Percentiles rank a stretch among this genome's conserved stretches.
Evolutionary conservation across 2,888 invertebrate genomes (phyloP).

Genomic region (Tuberolachnus salignus): DNA sequence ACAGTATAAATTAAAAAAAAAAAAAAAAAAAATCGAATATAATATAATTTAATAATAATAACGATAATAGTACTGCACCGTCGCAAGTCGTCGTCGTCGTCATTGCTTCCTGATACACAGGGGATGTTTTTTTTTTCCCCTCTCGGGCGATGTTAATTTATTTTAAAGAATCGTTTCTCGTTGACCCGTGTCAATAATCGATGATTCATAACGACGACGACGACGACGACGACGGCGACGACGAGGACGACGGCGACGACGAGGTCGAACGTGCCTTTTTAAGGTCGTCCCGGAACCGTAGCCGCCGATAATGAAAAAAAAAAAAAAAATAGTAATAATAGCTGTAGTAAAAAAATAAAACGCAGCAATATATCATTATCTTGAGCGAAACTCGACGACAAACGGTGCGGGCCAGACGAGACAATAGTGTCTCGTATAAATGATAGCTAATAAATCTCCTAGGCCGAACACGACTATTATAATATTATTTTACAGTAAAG

Average conservation of each 20-base stretch:
- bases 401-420: background rate
- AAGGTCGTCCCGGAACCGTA: background rate
- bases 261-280: background rate
- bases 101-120: background rate
- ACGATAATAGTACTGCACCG: background rate
- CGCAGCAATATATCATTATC: background rate
- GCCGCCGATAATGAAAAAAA: too few relatives aligned
- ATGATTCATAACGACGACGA: background rate
- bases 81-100: too few relatives aligned
- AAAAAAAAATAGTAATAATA: background rate
- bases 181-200: slow-evolving; percentile 2
- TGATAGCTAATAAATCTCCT: slow-evolving; percentile 34
- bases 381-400: background rate
- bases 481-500: too few relatives aligned
- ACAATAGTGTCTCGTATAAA: background rate
- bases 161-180: background rate
- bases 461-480: slow-evolving; percentile 14
- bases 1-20: background rate
- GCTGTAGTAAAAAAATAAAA: slow-evolving; percentile 20
- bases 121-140: too few relatives aligned
- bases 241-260: background rate
- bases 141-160: background rate
- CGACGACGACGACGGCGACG: too few relatives aligned
- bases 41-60: background rate
- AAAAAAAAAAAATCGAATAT: too few relatives aligned